Evolutionary conservation across 2,797 vertebrate genomes (phyloP).

Genomic region (Pangasius mekongensis): DNA sequence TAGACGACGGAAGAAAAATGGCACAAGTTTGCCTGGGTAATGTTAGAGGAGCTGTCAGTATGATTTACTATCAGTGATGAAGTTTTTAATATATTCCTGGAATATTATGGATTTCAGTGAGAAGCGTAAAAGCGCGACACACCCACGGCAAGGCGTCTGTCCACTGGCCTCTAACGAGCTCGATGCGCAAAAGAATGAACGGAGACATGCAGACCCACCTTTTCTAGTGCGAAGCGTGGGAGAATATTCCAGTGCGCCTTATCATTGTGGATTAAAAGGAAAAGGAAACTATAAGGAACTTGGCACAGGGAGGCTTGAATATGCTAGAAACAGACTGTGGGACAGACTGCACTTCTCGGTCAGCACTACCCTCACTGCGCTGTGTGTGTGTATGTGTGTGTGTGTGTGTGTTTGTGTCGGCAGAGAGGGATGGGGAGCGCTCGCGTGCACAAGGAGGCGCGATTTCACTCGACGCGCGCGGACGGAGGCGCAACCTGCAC

Average conservation of each 20-base stretch:
- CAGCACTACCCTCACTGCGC: slow-evolving; percentile 14
- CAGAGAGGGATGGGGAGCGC: background rate
- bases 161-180: background rate
- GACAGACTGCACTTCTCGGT: slow-evolving; percentile 3
- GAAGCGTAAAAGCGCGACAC: slow-evolving; percentile 40
- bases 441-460: slow-evolving; percentile 16
- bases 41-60: background rate
- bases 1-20: background rate
- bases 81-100: background rate
- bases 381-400: background rate
- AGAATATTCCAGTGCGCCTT: slow-evolving; percentile 14
- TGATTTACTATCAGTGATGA: background rate
- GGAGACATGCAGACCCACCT: slow-evolving; percentile 46
- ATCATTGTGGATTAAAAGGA: slow-evolving; percentile 22
- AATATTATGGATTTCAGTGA: background rate
- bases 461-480: slow-evolving; percentile 5
- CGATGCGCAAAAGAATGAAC: slow-evolving; percentile 12
- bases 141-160: slow-evolving; percentile 36
- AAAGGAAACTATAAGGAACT: background rate
- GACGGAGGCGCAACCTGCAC: slow-evolving; percentile 28
- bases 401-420: slow-evolving; percentile 29
- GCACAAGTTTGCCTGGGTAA: background rate
- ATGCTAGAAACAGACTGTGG: background rate
- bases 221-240: slow-evolving; percentile 26
- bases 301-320: slow-evolving; percentile 4